Percentiles rank a stretch among this genome's conserved stretches.
Conservation (phyloP, 2,113 vertebrate species). For the Aphyosemion australe region DNA sequence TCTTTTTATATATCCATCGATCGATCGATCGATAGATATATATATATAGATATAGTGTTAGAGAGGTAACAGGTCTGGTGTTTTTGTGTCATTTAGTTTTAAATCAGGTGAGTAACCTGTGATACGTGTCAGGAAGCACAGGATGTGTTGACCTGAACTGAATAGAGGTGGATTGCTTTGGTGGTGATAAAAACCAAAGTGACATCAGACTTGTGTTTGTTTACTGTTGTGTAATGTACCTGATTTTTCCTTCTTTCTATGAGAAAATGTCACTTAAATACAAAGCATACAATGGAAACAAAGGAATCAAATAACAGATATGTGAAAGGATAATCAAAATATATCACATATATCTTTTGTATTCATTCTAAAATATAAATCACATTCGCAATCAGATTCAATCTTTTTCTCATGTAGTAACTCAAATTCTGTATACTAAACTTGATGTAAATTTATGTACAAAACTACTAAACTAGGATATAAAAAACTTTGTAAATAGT, state of each 20-base stretch:
- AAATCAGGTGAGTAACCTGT: not conserved
- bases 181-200: not conserved
- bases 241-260: not conserved
- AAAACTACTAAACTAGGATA: not conserved
- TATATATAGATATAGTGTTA: no score
- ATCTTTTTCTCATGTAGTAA: not conserved
- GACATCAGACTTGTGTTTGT: not conserved
- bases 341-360: not conserved
- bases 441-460: not conserved
- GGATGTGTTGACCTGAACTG: not conserved
- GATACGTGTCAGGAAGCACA: not conserved
- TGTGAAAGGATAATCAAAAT: not conserved
- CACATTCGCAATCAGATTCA: not conserved
- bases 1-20: no score
- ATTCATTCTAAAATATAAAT: no score
- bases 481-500: no score
- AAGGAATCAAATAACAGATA: not conserved
- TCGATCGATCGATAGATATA: no score
- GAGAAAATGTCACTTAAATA: not conserved
- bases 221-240: conserved; percentile 2
- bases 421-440: not conserved
- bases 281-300: not conserved
- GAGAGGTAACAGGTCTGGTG: no score
- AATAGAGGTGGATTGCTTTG: not conserved
- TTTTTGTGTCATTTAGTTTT: not conserved